Evolutionary conservation across 2,888 invertebrate species (phyloP).

Genomic region (Drosophila austrosaltans): DNA sequence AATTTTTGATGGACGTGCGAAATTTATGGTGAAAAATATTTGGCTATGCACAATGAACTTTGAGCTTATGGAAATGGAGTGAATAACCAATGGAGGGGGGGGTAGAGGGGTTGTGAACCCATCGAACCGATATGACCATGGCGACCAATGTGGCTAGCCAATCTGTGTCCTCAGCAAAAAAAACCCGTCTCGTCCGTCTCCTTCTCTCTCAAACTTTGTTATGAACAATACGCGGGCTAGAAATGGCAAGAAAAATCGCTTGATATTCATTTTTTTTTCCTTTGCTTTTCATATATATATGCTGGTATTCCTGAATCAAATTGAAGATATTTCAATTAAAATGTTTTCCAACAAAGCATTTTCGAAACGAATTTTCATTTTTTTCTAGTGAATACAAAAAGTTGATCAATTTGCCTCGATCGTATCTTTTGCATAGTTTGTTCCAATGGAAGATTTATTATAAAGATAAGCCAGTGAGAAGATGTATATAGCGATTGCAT

Average conservation of each 20-base stretch:
- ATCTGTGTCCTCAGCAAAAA: neutral
- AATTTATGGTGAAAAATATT: slow-evolving; percentile 80
- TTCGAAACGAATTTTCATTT: too few relatives aligned
- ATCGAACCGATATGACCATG: slow-evolving; percentile 17
- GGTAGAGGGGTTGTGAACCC: neutral
- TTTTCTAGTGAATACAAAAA: too few relatives aligned
- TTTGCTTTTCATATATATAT: too few relatives aligned
- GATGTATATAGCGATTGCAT: too few relatives aligned
- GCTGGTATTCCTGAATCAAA: too few relatives aligned
- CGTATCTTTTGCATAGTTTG: too few relatives aligned
- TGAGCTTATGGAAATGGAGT: slow-evolving; percentile 19
- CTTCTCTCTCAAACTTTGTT: neutral
- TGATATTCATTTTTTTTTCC: neutral
- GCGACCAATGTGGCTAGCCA: slow-evolving; percentile 63
- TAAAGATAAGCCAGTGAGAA: too few relatives aligned
- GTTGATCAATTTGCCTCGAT: too few relatives aligned
- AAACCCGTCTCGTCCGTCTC: neutral
- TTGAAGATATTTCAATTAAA: too few relatives aligned
- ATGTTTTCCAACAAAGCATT: too few relatives aligned
- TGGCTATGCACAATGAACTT: slow-evolving; percentile 78
- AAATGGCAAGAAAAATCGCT: neutral
- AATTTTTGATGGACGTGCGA: slow-evolving; percentile 80
- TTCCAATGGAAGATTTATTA: too few relatives aligned
- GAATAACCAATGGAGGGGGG: too few relatives aligned
- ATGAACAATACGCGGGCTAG: neutral